Conservation (phyloP, 2,113 vertebrate genomes). For the Eclectus roratus region DNA sequence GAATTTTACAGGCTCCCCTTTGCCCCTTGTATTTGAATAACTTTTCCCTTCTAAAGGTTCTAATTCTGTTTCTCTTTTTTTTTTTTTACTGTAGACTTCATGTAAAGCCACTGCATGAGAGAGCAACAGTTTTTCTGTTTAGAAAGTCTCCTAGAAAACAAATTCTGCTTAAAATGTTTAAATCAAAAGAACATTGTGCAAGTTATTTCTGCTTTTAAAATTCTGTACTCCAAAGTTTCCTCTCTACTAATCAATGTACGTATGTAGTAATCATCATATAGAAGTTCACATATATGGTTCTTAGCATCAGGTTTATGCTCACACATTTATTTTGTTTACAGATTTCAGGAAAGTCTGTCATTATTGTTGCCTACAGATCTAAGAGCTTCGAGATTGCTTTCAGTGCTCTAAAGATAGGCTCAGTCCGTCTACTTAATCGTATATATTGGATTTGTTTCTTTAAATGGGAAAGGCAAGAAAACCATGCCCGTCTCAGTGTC, state of each 20-base stretch:
- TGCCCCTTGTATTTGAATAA: background rate
- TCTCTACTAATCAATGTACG: background rate
- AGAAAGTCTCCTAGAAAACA: background rate
- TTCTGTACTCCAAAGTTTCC: background rate
- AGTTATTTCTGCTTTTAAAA: background rate
- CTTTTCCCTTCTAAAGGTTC: background rate
- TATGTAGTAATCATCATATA: background rate
- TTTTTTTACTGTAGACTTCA: background rate
- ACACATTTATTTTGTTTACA: background rate
- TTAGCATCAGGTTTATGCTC: background rate
- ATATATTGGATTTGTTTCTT: background rate
- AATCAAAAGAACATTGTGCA: background rate
- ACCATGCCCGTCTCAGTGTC: background rate
- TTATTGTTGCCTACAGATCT: background rate
- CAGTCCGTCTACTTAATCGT: background rate
- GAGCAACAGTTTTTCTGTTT: background rate
- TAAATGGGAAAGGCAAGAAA: background rate
- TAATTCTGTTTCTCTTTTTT: background rate
- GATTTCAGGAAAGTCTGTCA: background rate
- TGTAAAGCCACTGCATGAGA: background rate
- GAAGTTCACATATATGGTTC: background rate
- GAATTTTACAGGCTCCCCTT: background rate
- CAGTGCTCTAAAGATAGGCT: background rate
- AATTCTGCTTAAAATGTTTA: background rate
- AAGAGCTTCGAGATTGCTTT: background rate